Conservation (phyloP, 2,113 vertebrate genomes). For the Periophthalmodon schlosseri region DNA sequence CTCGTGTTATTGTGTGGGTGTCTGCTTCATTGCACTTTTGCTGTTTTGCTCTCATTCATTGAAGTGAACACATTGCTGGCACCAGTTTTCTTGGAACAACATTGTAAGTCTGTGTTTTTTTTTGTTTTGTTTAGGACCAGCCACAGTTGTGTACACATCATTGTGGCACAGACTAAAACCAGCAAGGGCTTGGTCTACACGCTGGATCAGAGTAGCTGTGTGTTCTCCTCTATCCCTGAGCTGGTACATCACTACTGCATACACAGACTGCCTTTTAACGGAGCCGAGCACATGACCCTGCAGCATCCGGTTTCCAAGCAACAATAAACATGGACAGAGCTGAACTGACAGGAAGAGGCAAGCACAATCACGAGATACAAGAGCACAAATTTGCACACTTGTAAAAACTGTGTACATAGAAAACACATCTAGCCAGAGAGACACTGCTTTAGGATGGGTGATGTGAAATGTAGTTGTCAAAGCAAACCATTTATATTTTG, state of each 20-base stretch:
- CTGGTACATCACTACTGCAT: conserved; percentile 90
- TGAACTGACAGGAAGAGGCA: conserved; percentile 11
- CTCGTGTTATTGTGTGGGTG: conserved; percentile 18
- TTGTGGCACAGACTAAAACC: conserved; percentile 94
- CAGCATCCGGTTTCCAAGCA: conserved; percentile 82
- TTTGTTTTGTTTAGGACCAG: conserved; percentile 82
- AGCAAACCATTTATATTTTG: not conserved
- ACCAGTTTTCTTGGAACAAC: conserved; percentile 26
- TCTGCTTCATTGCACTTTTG: conserved; percentile 42
- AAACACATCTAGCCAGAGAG: conserved; percentile 11
- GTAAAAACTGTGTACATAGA: conserved; percentile 31
- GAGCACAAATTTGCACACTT: conserved; percentile 22
- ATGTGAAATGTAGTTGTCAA: not conserved
- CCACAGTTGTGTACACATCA: conserved; percentile 96
- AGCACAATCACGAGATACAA: conserved; percentile 11
- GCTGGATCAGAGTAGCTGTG: conserved; percentile 88
- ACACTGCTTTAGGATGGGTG: not conserved
- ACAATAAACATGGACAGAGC: conserved; percentile 58
- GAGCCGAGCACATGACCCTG: conserved; percentile 93
- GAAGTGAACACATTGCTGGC: conserved; percentile 55
- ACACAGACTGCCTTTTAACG: conserved; percentile 92
- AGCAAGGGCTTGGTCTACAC: conserved; percentile 84
- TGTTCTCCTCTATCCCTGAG: conserved; percentile 88
- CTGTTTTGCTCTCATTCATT: conserved; percentile 52
- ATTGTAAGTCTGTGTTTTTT: not conserved